phyloP scores from a whole-genome alignment of 2,113 vertebrate genomes.

The Zapus hudsonius region DNA sequence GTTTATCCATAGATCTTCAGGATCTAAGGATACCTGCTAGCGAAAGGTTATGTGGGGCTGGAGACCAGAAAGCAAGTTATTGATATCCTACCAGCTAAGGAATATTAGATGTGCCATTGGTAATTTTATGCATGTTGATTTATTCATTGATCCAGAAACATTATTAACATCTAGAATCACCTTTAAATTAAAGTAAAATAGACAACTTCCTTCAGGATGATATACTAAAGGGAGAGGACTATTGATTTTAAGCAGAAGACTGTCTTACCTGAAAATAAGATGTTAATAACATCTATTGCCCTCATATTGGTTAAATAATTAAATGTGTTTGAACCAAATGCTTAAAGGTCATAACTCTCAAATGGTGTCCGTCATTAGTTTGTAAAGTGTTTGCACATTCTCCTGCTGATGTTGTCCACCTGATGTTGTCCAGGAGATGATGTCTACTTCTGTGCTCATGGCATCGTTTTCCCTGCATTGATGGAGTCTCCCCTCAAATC shows the following conservation, averaged over 20 bases:
- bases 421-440: too few species aligned
- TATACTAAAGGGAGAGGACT: not conserved
- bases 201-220: not conserved
- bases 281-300: not conserved
- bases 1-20: too few species aligned
- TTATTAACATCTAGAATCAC: not conserved
- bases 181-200: not conserved
- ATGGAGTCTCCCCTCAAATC: too few species aligned
- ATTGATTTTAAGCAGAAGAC: not conserved
- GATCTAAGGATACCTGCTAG: not conserved
- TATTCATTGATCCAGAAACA: not conserved
- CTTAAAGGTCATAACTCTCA: not conserved
- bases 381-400: too few species aligned
- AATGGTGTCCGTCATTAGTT: not conserved
- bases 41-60: not conserved
- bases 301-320: not conserved
- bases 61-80: not conserved
- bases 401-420: too few species aligned
- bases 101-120: not conserved
- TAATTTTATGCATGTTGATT: not conserved
- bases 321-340: not conserved
- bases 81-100: not conserved
- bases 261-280: slow-evolving; percentile 7
- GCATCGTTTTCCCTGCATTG: too few species aligned
- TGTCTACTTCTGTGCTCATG: too few species aligned